Evolutionary conservation across 37 sponge, comb jelly and placozoan species (phyloP), one percentile per base, ranked within the genome.

Genomic region (Dysidea cf. avara): DNA sequence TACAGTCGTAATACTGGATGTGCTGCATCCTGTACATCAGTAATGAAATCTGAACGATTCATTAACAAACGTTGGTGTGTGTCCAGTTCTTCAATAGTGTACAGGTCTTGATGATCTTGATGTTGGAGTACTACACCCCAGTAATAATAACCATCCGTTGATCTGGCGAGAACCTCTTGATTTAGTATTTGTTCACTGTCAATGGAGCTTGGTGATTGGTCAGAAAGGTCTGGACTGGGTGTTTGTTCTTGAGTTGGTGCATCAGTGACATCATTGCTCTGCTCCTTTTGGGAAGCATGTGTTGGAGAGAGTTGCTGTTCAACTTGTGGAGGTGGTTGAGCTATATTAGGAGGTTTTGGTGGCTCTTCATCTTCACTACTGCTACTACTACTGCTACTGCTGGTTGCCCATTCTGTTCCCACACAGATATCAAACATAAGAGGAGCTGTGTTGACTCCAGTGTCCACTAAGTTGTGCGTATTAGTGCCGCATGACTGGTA

Each of bases 21-120:
- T 25, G 59, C 57, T 21, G 66, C 78, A 62, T 84, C 85, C 21
- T 77, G 56, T 26, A 20, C 28, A 24, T 84, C 78, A 20, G 72
- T 72, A 43, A 84, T 84, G 56, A 86, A 80, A 24, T 86, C 82
- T 55, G 59, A 59, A 1, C 50, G 1, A 39, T 52, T 64, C 20
- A 80, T 68, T 0, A 43, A 12, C 46, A 43, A 9, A 12, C 9
- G 46, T 9, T 43, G 46, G 7, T 43, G 46, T 12, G 56, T 70
- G 7, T 80, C 87, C 26, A 30, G 25, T 25, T 74, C 87, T 0
- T 40, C 70, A 52, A 52, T 39, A n/a, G 64, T 69, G 56, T 84
- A 78, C 63, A 30, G n/a, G 25, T 80, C 76, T 47, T 68, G 39
- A 7, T 58, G 79, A 54, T 57, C 34, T 17, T 7, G 14, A 5